A percentile compares a stretch with the other conserved stretches of the same genome.
Conservation (phyloP, 1,140 invertebrate genomes). For the Drosophila neocordata region DNA sequence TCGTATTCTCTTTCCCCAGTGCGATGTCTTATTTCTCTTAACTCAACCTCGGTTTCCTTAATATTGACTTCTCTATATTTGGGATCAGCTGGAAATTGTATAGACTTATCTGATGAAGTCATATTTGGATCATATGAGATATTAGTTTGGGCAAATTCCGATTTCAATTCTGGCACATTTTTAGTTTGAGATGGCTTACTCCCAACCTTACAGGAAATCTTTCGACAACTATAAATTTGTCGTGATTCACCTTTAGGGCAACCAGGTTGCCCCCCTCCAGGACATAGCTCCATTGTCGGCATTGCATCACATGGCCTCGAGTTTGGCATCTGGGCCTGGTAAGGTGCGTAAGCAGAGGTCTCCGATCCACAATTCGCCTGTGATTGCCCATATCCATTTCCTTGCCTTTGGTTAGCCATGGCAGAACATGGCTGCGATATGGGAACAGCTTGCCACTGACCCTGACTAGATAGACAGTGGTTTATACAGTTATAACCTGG, state of each 20-base stretch:
- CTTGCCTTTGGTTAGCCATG: too few relatives aligned
- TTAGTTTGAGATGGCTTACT: not conserved
- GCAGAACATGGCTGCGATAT: not conserved
- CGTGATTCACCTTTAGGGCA: too few relatives aligned
- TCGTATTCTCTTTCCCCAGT: conserved; percentile 8
- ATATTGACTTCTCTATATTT: not conserved
- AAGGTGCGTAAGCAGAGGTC: too few relatives aligned
- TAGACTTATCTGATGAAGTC: not conserved
- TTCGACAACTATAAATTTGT: not conserved
- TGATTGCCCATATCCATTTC: too few relatives aligned
- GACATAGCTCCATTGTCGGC: not conserved
- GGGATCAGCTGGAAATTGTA: not conserved
- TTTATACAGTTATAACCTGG: not conserved
- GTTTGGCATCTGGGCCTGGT: too few relatives aligned
- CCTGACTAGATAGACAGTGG: not conserved
- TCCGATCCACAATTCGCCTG: too few relatives aligned
- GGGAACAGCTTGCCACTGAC: not conserved
- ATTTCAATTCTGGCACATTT: not conserved
- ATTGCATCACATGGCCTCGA: too few relatives aligned
- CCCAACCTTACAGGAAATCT: not conserved
- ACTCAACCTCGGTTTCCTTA: not conserved
- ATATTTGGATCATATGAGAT: not conserved
- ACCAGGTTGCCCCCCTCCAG: not conserved
- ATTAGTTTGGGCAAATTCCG: not conserved
- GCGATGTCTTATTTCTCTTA: conserved; percentile 3